phyloP scores from a whole-genome alignment of 1,140 invertebrate genomes.

The Armadillidium nasatum region DNA sequence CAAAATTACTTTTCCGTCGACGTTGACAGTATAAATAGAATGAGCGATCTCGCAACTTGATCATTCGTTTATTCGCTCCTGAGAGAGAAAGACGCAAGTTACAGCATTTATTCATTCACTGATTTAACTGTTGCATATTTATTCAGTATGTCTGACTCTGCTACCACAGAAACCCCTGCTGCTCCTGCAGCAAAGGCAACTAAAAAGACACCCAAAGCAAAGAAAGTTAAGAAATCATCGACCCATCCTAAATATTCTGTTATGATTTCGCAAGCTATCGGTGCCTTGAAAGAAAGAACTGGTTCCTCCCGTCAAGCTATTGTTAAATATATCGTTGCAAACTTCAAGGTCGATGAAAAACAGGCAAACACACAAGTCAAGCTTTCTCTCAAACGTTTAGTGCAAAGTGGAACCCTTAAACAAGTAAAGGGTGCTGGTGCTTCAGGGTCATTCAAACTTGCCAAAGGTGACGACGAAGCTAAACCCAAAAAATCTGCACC shows the following conservation, averaged over 20 bases:
- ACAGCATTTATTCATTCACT: neutral
- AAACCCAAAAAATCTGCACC: constrained; percentile 30
- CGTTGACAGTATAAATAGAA: neutral
- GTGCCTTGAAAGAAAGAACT: constrained; percentile 46
- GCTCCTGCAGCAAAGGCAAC: constrained; percentile 8
- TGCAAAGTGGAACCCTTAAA: constrained; percentile 44
- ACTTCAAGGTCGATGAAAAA: constrained; percentile 46
- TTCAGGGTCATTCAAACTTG: constrained; percentile 45
- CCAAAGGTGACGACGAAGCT: constrained; percentile 22
- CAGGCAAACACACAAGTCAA: constrained; percentile 28
- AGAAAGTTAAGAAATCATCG: constrained; percentile 25
- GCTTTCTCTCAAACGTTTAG: constrained; percentile 43
- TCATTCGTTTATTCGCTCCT: neutral
- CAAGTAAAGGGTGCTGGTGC: constrained; percentile 46
- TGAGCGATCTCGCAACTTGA: neutral
- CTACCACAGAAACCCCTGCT: constrained; percentile 7
- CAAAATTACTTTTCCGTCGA: neutral
- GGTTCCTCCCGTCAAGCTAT: constrained; percentile 48
- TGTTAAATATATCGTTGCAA: constrained; percentile 47
- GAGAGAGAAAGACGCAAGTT: neutral
- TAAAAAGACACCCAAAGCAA: constrained; percentile 16
- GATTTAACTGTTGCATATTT: neutral
- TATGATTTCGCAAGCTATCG: constrained; percentile 47
- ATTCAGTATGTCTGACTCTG: constrained; percentile 25
- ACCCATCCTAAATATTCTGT: constrained; percentile 47